Base-by-base conservation (phyloP, 2,797 vertebrate species). In the Loriculus beryllinus region DNA sequence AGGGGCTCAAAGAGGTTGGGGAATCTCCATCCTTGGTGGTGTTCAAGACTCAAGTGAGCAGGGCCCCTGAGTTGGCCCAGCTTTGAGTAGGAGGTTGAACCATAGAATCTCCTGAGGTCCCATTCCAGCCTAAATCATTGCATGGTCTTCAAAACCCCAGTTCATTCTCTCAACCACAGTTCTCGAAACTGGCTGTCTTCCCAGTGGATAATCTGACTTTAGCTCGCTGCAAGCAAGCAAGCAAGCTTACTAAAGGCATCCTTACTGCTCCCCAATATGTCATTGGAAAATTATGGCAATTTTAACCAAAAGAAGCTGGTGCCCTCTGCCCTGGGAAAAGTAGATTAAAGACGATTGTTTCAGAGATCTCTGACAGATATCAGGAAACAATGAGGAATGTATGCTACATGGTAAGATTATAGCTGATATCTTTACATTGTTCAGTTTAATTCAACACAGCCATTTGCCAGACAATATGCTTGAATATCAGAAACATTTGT, bases 311-410 rank as follows among this genome's bases (percentile, higher is more conserved):
- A 80, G 42, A 86, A 90, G 31, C 59, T 81, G 35, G 21, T 92
- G 39, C 39, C n/a, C 91, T 90, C 72, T 86, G 65, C 39, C 45
- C 16, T 1, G 2, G 40, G 57, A 65, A 74, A 85, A 69, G 62
- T 47, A 90, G 62, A 88, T 75, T 71, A 93, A 93, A 81, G 45
- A 54, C 72, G 81, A 26, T 82, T 90, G 47, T 84, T 93, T 88
- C 49, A 82, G 80, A 91, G 62, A 57, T 86, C 39, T 83, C 85
- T 91, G 33, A 26, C 39, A 83, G 89, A 78, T 89, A 88, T 13
- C 31, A 65, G n/a, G 45, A 76, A 85, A 88, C 87, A 95, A 90
- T 91, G 29, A 87, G 29, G 12, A 80, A 71, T 42, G 14, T 35
- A 51, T 56, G 59, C 39, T 70, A 22, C 22, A 14, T 63, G 71